phyloP scores from a whole-genome alignment of 2,113 vertebrate species.

The Bettongia penicillata region DNA sequence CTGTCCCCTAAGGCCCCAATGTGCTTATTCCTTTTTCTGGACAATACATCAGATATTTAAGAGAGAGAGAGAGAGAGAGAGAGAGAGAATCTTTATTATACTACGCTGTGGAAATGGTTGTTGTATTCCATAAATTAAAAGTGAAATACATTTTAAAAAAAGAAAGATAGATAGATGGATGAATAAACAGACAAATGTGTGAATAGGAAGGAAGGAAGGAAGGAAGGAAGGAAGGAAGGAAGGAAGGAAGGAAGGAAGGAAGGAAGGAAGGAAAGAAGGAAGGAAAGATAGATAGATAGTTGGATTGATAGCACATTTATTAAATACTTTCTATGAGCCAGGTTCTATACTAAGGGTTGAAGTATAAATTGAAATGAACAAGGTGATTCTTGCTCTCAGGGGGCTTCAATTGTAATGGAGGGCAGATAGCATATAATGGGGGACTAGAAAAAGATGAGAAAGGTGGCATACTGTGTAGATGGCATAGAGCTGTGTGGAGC shows the following conservation, averaged over 20 bases:
- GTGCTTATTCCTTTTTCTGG: background rate
- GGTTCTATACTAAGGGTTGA: background rate
- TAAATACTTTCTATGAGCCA: background rate
- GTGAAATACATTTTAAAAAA: too few species aligned
- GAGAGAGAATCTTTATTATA: too few species aligned
- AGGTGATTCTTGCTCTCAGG: background rate
- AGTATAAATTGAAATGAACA: background rate
- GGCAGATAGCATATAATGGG: too few species aligned
- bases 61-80: too few species aligned
- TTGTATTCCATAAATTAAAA: too few species aligned
- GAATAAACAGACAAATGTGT: background rate
- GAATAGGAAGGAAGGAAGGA: background rate
- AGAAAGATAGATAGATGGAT: too few species aligned
- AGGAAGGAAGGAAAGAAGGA: background rate
- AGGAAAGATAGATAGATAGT: too few species aligned
- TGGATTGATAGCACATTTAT: background rate
- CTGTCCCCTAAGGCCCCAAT: background rate
- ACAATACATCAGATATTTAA: background rate
- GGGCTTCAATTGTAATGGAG: fast-evolving
- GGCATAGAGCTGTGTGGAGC: background rate
- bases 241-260: background rate
- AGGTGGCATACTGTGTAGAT: background rate
- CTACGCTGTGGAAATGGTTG: too few species aligned
- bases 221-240: too few species aligned
- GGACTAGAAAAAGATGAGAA: background rate